Evolutionary conservation across 2,888 invertebrate species (phyloP), one percentile per base, ranked within the genome.

Genomic region (Rhodophaea formosa): DNA sequence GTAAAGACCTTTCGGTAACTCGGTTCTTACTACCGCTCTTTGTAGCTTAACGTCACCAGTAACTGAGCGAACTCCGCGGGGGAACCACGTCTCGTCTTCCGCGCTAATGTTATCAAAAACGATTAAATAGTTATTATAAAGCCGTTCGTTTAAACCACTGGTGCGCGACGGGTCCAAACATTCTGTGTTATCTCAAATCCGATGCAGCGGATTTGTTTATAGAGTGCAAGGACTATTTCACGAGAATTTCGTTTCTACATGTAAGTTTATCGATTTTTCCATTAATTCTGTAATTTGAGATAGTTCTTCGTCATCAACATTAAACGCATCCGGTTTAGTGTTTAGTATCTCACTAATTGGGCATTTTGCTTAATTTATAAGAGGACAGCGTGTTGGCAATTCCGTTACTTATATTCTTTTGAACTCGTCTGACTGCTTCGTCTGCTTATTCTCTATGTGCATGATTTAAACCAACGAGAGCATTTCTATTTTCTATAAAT

Each of bases 341-440:
- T 32, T 14, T 44, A 44, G 5, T 5, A 8, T 17, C 8, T 30
- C 7, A 58, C 60, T 64, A 62, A 51, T 30, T 47, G 8, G 62
- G 59, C 62, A 62, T 54, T 70, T 67, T 39, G 6, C n/a, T 39
- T 62, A 62, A 69, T 65, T 63, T 74, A 68, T 68, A 67, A 71
- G 70, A 70, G 5, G 80, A 82, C 82, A 82, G 77, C 81, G 78
- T 76, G 78, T 77, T 75, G 72, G 67, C 65, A 62, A 82, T 84
- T 83, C 86, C 87, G 87, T 87, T 86, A 87, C 72, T 78, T 75
- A 75, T 75, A 73, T 79, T 80, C 78, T 80, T 85, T 82, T 80
- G 77, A 86, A 86, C 84, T 81, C 70, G 84, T 77, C 74, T 79
- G 78, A 75, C 82, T 74, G 68, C 71, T 66, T 65, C 66, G 66